Percentiles rank a stretch among this genome's conserved stretches.
Evolutionary conservation across 2,797 vertebrate genomes (phyloP).

Genomic region (Potorous gilbertii): DNA sequence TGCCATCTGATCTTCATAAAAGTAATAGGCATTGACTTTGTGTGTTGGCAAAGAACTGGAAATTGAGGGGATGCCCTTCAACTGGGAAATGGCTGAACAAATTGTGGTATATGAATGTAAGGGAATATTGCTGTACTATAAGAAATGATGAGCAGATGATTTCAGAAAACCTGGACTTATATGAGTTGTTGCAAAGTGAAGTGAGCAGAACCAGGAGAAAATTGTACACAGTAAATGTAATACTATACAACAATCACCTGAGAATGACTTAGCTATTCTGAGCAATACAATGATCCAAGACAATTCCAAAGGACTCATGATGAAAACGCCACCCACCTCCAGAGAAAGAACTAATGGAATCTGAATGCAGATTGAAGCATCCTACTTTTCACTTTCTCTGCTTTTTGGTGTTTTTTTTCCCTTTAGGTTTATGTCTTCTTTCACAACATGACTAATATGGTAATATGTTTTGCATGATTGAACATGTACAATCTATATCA

Average conservation of each 20-base stretch:
- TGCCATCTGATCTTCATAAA: background rate
- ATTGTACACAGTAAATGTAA: background rate
- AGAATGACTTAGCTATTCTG: background rate
- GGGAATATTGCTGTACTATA: background rate
- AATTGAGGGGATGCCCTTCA: background rate
- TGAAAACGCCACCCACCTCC: background rate
- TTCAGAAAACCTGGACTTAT: background rate
- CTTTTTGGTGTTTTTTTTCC: too few relatives aligned
- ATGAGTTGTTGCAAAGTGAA: background rate
- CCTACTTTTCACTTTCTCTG: too few relatives aligned
- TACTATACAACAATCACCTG: background rate
- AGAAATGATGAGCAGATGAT: background rate
- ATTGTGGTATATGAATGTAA: background rate
- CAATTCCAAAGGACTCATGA: background rate
- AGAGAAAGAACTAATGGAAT: background rate
- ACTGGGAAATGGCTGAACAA: background rate
- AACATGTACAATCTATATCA: background rate
- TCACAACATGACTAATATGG: background rate
- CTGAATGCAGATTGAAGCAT: too few relatives aligned
- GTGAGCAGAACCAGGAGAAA: background rate
- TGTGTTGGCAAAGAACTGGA: background rate
- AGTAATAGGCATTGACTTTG: background rate
- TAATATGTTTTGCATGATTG: background rate
- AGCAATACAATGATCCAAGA: background rate
- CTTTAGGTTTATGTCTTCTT: background rate